phyloP scores from a whole-genome alignment of 1,140 invertebrate genomes.

The Laodelphax striatellus region DNA sequence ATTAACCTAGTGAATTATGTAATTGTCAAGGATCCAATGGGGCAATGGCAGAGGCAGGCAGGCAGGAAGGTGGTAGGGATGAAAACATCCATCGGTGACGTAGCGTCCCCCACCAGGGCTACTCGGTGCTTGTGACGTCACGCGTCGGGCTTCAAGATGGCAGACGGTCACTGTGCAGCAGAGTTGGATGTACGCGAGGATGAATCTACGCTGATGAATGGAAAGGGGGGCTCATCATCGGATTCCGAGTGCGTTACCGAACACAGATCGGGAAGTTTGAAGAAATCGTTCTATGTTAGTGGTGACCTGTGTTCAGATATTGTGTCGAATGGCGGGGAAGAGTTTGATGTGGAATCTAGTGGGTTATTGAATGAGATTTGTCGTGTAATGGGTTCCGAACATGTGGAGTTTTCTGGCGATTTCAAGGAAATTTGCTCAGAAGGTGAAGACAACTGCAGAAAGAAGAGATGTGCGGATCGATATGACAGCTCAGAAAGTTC shows the following conservation, averaged over 20 bases:
- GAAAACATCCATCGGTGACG: background rate
- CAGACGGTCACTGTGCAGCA: conserved; percentile 12
- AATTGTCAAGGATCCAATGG: conserved; percentile 4
- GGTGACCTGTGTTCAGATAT: conserved; percentile 12
- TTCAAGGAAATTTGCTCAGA: conserved; percentile 10
- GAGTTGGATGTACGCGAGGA: conserved; percentile 6
- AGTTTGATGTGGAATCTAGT: conserved; percentile 6
- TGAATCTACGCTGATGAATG: conserved; percentile 4
- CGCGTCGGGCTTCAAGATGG: conserved; percentile 11
- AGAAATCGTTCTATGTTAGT: conserved; percentile 7
- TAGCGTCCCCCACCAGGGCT: background rate
- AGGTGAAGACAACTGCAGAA: conserved; percentile 40
- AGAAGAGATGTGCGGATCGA: conserved; percentile 73
- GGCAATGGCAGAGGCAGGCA: too few species aligned
- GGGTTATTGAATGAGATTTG: conserved; percentile 4
- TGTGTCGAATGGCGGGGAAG: conserved; percentile 6
- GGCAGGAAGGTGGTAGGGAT: background rate
- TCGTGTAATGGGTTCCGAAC: conserved; percentile 12
- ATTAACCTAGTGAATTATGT: conserved; percentile 10
- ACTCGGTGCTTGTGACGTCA: background rate
- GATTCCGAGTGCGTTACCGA: background rate
- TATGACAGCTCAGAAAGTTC: conserved; percentile 82
- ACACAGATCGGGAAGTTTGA: background rate
- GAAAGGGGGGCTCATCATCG: conserved; percentile 1
- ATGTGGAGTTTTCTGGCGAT: conserved; percentile 7